Base-by-base conservation (phyloP, 1,140 invertebrate genomes). In the Orius laevigatus region DNA sequence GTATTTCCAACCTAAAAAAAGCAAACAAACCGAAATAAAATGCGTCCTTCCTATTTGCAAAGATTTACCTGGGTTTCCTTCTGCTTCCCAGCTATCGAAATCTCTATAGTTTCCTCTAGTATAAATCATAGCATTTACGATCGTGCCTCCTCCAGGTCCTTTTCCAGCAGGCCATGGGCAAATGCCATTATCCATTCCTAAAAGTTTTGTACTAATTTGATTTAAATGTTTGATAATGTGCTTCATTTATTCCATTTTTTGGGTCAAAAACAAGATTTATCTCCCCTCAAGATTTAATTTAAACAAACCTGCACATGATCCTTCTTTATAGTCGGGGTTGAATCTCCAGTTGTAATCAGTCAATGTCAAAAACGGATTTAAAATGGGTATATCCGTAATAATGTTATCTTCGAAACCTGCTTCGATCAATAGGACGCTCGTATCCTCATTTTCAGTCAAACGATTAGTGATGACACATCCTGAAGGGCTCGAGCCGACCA, bases 71-170 rank as follows among this genome's bases (percentile, higher is more conserved):
- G 42, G 34, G 32, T 52, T 52, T 15, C 51, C 51, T n/a, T 48
- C 15, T 3, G 3, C 16, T 5, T 46, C 51, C 74, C 84, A 88
- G 15, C 72, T 60, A 60, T 89, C 78, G 63, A 79, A 89, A 56
- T 89, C 83, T 10, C 62, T 61, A 2, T 70, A 69, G 64, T 85
- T 76, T 0, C 88, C 89, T 33, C 89, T 69, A 1, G 85, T 79
- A 60, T 91, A 90, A n/a, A 88, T 90, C 16, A 91, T 87, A 44
- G 77, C 84, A 60, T 92, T 91, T 15, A 91, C 73, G 2, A 81
- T 74, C 15, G 78, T 82, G 1, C 75, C 73, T 1, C 86, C 86
- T 1, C 86, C 86, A 1, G 83, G 57, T 0, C 69, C 73, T 57
- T 68, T 75, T 2, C 76, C 77, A 33, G 73, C 59, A 0, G 75